Conservation (phyloP, 2,797 vertebrate species). For the Eurystomus glaucurus region DNA sequence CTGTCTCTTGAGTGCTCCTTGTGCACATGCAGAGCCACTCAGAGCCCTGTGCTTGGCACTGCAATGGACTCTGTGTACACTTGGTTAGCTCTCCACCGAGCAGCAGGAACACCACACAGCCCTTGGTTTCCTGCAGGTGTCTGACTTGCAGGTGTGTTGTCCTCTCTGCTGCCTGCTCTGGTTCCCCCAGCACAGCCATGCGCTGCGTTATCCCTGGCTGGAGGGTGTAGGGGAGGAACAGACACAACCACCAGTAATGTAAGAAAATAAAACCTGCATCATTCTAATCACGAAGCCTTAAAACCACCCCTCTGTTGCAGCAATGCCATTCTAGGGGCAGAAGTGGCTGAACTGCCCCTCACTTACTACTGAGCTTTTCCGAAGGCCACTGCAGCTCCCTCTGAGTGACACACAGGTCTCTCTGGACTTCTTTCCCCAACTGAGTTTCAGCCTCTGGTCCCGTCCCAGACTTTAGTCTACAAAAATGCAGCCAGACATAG, state of each 20-base stretch:
- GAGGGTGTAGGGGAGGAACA: neutral
- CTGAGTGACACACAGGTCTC: neutral
- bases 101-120: accelerated
- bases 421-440: neutral
- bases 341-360: accelerated
- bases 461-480: neutral
- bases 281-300: neutral
- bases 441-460: neutral
- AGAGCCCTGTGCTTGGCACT: neutral
- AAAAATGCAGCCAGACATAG: neutral
- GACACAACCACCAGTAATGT: neutral
- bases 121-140: neutral
- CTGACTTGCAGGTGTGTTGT: neutral
- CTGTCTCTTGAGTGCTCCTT: neutral
- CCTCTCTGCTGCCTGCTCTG: neutral
- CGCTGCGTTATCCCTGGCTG: accelerated
- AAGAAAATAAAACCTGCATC: neutral
- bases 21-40: neutral
- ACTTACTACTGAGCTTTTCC: neutral
- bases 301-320: neutral
- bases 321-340: neutral
- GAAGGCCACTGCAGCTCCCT: neutral
- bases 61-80: accelerated
- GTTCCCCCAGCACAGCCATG: accelerated
- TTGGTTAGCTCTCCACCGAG: neutral